These are phyloP conservation scores for Vombatus ursinus DNA, from an alignment of 2,113 vertebrate genomes.

Conservation along the genomic window DNA sequence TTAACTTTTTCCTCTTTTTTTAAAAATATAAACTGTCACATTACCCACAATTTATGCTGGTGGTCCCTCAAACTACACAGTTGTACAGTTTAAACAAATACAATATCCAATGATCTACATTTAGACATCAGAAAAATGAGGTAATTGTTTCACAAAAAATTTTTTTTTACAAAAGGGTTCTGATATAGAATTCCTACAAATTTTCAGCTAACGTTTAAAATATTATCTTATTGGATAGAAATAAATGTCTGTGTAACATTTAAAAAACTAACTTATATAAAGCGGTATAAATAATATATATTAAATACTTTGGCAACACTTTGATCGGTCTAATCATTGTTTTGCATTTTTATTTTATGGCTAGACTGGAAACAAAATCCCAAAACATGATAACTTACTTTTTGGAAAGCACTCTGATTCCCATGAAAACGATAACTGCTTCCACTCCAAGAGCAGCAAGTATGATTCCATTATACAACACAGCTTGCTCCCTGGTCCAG, in stretches of 20 bases:
- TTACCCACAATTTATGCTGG: no score
- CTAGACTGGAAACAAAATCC: not conserved
- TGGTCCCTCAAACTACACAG: no score
- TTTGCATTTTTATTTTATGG: constrained; percentile 25
- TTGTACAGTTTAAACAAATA: no score
- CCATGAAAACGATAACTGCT: constrained; percentile 91
- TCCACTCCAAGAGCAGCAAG: constrained; percentile 92
- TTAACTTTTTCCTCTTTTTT: no score
- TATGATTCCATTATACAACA: constrained; percentile 95
- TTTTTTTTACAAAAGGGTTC: not conserved
- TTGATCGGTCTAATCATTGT: not conserved
- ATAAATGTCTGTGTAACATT: constrained; percentile 16
- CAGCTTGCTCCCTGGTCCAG: constrained; percentile 93
- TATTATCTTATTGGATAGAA: constrained; percentile 13
- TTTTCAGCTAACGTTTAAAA: not conserved
- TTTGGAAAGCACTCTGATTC: constrained; percentile 89
- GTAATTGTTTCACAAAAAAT: not conserved
- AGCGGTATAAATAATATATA: not conserved
- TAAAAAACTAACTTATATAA: constrained; percentile 33
- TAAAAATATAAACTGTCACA: no score
- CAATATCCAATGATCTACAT: no score
- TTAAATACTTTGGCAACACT: not conserved
- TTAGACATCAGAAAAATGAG: not conserved
- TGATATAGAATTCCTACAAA: not conserved
- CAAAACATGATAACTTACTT: constrained; percentile 82